These are phyloP conservation scores for Merodon equestris DNA, from an alignment of 2,888 invertebrate species.

Conservation along the genomic window DNA sequence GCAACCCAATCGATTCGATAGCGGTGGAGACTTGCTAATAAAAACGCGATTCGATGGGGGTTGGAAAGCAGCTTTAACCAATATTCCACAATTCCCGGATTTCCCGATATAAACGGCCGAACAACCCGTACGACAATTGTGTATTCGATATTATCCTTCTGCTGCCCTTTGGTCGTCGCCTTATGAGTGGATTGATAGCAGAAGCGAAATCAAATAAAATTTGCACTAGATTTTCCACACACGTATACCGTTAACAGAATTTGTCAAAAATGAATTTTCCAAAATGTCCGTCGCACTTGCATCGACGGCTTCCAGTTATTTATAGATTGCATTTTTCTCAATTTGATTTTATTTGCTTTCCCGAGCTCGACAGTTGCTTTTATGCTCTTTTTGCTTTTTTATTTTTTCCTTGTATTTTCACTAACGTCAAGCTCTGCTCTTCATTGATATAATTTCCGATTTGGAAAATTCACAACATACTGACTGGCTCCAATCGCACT, in stretches of 20 bases:
- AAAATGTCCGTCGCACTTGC: constrained; percentile 65
- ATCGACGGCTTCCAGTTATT: constrained; percentile 41
- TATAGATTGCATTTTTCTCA: constrained; percentile 57
- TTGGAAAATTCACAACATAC: constrained; percentile 39
- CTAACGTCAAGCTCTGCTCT: too few species aligned
- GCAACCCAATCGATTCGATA: too few species aligned
- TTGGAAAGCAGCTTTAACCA: constrained; percentile 16
- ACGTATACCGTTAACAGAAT: constrained; percentile 37
- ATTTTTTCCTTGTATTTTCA: too few species aligned
- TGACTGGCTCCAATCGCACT: too few species aligned
- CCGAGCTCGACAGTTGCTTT: too few species aligned
- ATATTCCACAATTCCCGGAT: not conserved
- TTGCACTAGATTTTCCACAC: constrained; percentile 33
- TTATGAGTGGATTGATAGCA: constrained; percentile 7
- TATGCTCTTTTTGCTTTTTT: too few species aligned
- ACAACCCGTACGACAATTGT: constrained; percentile 7
- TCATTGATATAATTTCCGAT: constrained; percentile 22
- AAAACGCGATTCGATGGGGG: too few species aligned
- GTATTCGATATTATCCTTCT: too few species aligned
- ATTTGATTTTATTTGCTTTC: too few species aligned
- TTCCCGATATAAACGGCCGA: constrained; percentile 22
- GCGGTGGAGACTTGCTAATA: too few species aligned
- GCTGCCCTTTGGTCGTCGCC: constrained; percentile 40
- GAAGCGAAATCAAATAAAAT: constrained; percentile 27
- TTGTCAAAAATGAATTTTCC: constrained; percentile 57